Base-by-base conservation (phyloP, 2,888 invertebrate genomes). In the Oegoconia quadripuncta region DNA sequence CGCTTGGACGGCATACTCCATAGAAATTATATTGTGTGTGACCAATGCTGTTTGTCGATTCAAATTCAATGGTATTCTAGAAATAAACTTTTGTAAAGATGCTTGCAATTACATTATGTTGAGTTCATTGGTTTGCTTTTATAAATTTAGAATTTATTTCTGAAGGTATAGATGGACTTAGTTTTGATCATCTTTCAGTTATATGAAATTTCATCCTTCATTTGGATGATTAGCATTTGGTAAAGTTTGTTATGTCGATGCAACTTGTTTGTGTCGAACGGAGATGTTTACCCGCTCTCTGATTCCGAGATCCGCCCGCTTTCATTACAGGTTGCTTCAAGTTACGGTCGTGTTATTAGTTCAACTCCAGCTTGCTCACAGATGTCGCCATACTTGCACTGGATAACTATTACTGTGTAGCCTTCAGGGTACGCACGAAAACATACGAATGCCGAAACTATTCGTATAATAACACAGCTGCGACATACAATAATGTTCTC, bases 331-430 rank as follows among this genome's bases (percentile, higher is more conserved):
- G 66, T 68, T 58, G 48, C 55, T 52, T 48, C 52, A 59, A 67
- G 68, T 69, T 71, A 70, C 59, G 61, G 59, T 51, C 55, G 55
- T 66, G 69, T 75, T 77, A 79, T 78, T 78, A 74, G 70, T 67
- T 60, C 58, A 67, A 64, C 64, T 64, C 52, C 50, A 56, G 63
- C 62, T 63, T 57, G 59, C 60, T 60, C 63, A 54, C 78, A 78
- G 72, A 76, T 79, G 77, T 74, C 73, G 61, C 70, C 68, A 57
- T 50, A 59, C 59, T 67, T 64, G 62, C 62, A 57, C 55, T 55
- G 54, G 59, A 59, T 68, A 72, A 67, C 66, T 66, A 70, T 64
- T 63, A 56, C 57, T 44, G 39, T 56, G 59, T 56, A 57, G 61
- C 67, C 70, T 66, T 51, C 58, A 55, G 60, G 65, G 57, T 55